phyloP scores from a whole-genome alignment of 2,113 vertebrate genomes.

The Cavia porcellus region DNA sequence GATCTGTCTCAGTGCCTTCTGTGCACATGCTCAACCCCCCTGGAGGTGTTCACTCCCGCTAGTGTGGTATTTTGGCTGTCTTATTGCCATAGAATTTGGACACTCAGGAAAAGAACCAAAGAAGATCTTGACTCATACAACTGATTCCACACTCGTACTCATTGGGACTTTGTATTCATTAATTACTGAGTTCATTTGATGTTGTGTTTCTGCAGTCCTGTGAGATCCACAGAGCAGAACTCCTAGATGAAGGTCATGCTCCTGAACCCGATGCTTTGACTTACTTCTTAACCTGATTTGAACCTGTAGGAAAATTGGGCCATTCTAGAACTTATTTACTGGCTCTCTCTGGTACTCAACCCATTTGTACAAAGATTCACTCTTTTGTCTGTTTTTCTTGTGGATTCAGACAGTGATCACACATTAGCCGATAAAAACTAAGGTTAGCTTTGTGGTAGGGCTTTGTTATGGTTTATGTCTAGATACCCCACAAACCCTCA shows the following conservation, averaged over 20 bases:
- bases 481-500: not conserved
- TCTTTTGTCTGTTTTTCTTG: not conserved
- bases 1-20: not conserved
- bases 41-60: not conserved
- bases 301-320: not conserved
- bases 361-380: not conserved
- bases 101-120: conserved; percentile 9
- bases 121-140: not conserved
- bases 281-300: not conserved
- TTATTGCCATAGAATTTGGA: conserved; percentile 10
- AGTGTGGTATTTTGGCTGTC: not conserved
- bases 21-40: not conserved
- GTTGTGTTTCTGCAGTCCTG: not conserved
- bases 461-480: not conserved
- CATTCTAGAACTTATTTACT: not conserved
- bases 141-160: not conserved
- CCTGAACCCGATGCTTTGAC: not conserved
- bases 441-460: not conserved
- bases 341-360: not conserved
- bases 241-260: not conserved
- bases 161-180: not conserved
- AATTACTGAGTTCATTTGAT: not conserved
- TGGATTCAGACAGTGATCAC: not conserved
- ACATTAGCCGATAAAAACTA: not conserved
- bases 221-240: not conserved